phyloP scores from a whole-genome alignment of 2,113 vertebrate species.

The Desmodus rotundus region DNA sequence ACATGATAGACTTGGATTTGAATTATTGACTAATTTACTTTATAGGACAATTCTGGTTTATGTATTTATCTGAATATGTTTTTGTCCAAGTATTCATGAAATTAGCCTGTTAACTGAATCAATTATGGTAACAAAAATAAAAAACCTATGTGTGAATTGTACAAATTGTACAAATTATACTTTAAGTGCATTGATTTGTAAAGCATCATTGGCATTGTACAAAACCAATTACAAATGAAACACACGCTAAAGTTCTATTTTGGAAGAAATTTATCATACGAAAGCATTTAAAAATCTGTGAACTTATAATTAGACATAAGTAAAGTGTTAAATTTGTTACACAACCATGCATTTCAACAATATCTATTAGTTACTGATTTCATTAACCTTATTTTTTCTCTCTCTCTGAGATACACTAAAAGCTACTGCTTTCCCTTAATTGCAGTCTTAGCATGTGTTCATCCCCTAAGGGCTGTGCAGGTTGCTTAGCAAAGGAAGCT shows the following conservation, averaged over 20 bases:
- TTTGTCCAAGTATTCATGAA: neutral
- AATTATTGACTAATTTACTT: neutral
- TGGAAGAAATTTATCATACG: neutral
- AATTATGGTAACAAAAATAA: neutral
- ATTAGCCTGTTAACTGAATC: neutral
- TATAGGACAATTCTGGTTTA: neutral
- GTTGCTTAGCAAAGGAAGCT: constrained; percentile 58
- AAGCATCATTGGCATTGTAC: neutral
- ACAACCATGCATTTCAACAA: neutral
- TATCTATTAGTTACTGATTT: neutral
- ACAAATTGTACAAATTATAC: neutral
- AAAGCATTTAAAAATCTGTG: neutral
- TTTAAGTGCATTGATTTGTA: neutral
- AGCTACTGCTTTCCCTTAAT: constrained; percentile 29
- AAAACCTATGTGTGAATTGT: neutral
- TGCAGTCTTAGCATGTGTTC: constrained; percentile 27
- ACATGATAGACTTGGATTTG: neutral
- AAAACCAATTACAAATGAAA: neutral
- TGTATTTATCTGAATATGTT: neutral
- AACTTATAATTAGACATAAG: neutral
- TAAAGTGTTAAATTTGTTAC: neutral
- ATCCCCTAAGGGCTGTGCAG: constrained; percentile 18
- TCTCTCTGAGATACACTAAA: neutral
- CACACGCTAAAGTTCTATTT: neutral
- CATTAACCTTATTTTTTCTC: neutral